A percentile compares a stretch with the other conserved stretches of the same genome.
phyloP scores from a whole-genome alignment of 2,797 vertebrate species.

The Hafferia zeledoni region DNA sequence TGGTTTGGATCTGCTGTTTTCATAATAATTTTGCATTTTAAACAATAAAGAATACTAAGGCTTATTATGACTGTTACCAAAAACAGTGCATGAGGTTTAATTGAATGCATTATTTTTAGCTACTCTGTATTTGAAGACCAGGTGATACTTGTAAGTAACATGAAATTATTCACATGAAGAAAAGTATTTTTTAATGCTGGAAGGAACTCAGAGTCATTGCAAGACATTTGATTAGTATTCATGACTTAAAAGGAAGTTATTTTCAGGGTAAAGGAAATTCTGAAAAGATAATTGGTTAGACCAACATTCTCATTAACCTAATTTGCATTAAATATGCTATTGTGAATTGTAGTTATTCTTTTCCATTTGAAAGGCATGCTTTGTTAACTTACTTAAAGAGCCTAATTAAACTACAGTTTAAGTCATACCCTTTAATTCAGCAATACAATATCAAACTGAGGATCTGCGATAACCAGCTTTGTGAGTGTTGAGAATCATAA shows the following conservation, averaged over 20 bases:
- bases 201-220: neutral
- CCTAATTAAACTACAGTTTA: conserved; percentile 19
- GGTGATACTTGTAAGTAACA: neutral
- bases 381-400: conserved; percentile 45
- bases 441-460: neutral
- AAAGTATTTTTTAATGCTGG: neutral
- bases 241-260: conserved; percentile 43
- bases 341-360: conserved; percentile 58
- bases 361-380: conserved; percentile 32
- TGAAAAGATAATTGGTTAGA: conserved; percentile 61
- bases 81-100: neutral
- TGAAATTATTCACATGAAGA: neutral
- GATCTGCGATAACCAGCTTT: neutral
- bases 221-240: conserved; percentile 48
- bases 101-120: neutral
- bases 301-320: conserved; percentile 65
- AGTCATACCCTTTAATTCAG: conserved; percentile 5
- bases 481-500: neutral
- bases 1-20: neutral
- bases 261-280: conserved; percentile 39
- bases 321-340: conserved; percentile 60
- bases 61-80: neutral
- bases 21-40: neutral
- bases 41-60: neutral
- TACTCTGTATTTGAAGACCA: neutral